These are phyloP conservation scores for Ctenomys sociabilis DNA, from an alignment of 2,113 vertebrate species.

Conservation along the genomic window DNA sequence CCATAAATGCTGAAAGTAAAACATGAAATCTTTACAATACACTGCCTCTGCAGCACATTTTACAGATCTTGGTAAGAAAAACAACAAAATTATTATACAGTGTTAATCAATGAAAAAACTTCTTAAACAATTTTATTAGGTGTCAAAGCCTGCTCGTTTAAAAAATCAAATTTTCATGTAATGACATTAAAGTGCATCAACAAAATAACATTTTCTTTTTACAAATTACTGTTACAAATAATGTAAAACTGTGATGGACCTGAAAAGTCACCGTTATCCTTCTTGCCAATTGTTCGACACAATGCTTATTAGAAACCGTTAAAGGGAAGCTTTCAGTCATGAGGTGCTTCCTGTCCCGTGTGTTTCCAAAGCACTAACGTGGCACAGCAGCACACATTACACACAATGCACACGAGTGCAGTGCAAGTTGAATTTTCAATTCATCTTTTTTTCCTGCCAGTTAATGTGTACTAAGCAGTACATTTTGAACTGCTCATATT, in stretches of 20 bases:
- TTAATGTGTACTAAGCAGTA: neutral
- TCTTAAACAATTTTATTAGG: constrained; percentile 24
- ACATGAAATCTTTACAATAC: constrained; percentile 28
- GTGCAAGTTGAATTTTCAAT: neutral
- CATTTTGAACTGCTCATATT: neutral
- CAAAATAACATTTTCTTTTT: constrained; percentile 32
- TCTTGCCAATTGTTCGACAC: neutral
- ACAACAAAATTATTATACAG: neutral
- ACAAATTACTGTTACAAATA: constrained; percentile 51
- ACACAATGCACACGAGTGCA: neutral
- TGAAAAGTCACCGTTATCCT: constrained; percentile 16
- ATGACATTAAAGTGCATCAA: constrained; percentile 35
- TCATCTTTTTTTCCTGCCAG: neutral
- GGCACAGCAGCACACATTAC: neutral
- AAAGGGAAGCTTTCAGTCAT: neutral
- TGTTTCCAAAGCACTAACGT: neutral
- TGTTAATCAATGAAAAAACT: constrained; percentile 47
- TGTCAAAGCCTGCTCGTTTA: neutral
- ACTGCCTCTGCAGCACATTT: constrained; percentile 33
- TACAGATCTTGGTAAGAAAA: neutral
- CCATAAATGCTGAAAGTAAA: neutral
- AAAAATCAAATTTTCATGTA: neutral
- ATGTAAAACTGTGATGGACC: neutral
- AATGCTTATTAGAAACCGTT: neutral
- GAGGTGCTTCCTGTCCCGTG: neutral